Percentiles rank a stretch among this genome's conserved stretches.
These are phyloP conservation scores for Vanacampus margaritifer DNA, from an alignment of 2,113 vertebrate genomes.

Conservation along the genomic window DNA sequence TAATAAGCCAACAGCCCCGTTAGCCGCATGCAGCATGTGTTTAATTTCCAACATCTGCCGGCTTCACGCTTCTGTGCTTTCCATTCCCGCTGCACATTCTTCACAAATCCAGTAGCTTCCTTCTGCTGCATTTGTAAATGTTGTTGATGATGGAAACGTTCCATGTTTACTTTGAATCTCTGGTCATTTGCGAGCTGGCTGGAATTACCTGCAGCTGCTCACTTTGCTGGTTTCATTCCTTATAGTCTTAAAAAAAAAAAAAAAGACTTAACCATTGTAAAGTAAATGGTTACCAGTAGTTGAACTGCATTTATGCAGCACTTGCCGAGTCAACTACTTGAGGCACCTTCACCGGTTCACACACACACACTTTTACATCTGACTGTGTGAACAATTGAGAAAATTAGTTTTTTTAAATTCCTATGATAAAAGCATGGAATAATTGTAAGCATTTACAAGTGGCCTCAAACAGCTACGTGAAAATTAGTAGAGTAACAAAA, in stretches of 20 bases:
- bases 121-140: conserved; percentile 95
- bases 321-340: neutral
- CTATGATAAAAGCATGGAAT: neutral
- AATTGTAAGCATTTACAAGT: conserved; percentile 69
- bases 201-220: conserved; percentile 94
- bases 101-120: conserved; percentile 98
- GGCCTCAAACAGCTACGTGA: conserved; percentile 37
- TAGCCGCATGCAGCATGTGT: conserved; percentile 76
- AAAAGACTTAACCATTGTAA: conserved; percentile 79
- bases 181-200: conserved; percentile 81
- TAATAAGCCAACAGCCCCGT: conserved; percentile 66
- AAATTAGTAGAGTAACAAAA: conserved; percentile 26
- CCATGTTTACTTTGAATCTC: conserved; percentile 97
- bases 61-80: conserved; percentile 81
- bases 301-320: neutral
- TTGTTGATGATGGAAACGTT: conserved; percentile 95
- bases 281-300: conserved; percentile 75
- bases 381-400: neutral
- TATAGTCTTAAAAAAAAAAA: conserved; percentile 72
- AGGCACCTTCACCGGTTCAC: neutral
- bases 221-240: conserved; percentile 84
- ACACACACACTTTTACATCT: neutral
- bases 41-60: conserved; percentile 91
- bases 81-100: conserved; percentile 88
- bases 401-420: neutral